phyloP scores from a whole-genome alignment of 2,113 vertebrate species.

The Rhinopithecus roxellana region DNA sequence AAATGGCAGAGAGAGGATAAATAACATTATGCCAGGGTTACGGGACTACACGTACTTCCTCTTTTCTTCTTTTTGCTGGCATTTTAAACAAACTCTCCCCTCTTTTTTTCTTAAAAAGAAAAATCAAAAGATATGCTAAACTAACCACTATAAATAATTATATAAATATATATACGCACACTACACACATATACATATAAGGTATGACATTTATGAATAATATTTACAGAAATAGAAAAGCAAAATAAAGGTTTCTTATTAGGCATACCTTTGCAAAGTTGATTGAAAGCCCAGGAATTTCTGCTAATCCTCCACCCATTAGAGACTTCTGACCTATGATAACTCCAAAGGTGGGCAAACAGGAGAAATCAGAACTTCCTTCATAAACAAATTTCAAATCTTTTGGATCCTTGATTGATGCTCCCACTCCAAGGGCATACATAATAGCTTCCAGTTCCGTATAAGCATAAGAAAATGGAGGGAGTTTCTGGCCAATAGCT shows the following conservation, averaged over 20 bases:
- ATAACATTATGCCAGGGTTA: not conserved
- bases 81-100: not conserved
- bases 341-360: constrained; percentile 94
- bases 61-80: not conserved
- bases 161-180: not conserved
- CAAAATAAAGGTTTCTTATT: not conserved
- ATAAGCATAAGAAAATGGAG: constrained; percentile 83
- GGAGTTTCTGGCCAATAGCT: constrained; percentile 84
- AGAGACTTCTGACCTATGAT: constrained; percentile 87
- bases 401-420: constrained; percentile 92
- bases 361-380: constrained; percentile 91
- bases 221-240: constrained; percentile 6
- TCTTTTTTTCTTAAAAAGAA: constrained; percentile 37
- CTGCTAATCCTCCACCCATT: constrained; percentile 82
- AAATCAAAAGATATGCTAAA: constrained; percentile 35
- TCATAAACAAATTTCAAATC: constrained; percentile 95
- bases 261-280: constrained; percentile 85
- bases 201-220: not conserved
- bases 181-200: not conserved
- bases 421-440: constrained; percentile 97
- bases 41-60: not conserved
- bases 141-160: not conserved
- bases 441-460: constrained; percentile 91
- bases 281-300: constrained; percentile 89
- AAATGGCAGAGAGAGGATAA: not conserved